Evolutionary conservation across 2,888 invertebrate species (phyloP).

Genomic region (Tenthredo livida): DNA sequence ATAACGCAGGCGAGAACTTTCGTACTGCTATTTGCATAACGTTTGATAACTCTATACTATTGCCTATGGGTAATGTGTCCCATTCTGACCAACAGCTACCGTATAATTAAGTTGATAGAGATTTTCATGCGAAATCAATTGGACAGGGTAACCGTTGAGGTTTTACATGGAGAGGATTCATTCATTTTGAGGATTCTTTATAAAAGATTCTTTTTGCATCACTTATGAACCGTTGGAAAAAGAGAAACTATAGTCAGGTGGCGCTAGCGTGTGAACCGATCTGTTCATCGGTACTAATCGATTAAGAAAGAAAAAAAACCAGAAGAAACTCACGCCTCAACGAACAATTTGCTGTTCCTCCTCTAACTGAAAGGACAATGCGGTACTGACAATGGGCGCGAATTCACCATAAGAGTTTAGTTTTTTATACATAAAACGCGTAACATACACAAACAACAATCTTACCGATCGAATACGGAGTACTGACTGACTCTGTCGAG

Average conservation of each 20-base stretch:
- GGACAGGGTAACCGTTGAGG: not conserved
- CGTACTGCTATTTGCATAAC: slow-evolving; percentile 1
- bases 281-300: slow-evolving; percentile 12
- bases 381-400: not conserved
- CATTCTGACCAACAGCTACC: not conserved
- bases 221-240: not conserved
- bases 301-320: not conserved
- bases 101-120: not conserved
- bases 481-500: slow-evolving; percentile 47
- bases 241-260: slow-evolving; percentile 10
- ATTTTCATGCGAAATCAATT: not conserved
- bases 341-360: slow-evolving; percentile 11
- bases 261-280: slow-evolving; percentile 20
- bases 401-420: not conserved
- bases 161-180: not conserved
- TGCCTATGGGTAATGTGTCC: not conserved
- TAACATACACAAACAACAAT: not conserved
- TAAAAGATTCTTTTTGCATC: not conserved
- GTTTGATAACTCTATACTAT: slow-evolving; percentile 30
- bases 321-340: not conserved
- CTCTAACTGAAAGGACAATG: slow-evolving; percentile 18
- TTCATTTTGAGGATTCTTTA: not conserved
- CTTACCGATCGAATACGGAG: slow-evolving; percentile 35
- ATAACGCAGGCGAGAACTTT: slow-evolving; percentile 3
- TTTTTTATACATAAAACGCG: not conserved